Evolutionary conservation across 2,888 invertebrate species (phyloP).

Genomic region (Dugesia japonica): DNA sequence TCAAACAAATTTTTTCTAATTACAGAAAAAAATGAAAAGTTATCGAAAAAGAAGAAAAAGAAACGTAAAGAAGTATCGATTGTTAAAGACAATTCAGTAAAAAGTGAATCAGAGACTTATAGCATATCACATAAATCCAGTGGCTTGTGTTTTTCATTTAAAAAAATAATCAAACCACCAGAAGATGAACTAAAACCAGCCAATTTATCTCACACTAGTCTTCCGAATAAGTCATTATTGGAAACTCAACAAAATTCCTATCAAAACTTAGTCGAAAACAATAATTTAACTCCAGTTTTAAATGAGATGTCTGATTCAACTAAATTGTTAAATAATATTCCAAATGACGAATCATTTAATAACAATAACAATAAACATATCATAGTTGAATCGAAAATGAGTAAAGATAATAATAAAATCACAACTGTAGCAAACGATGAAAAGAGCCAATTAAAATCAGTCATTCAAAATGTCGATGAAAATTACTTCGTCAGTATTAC

Average conservation of each 20-base stretch:
- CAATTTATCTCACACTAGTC: not conserved
- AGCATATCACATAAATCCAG: slow-evolving; percentile 10
- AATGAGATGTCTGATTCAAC: not conserved
- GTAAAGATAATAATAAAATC: not conserved
- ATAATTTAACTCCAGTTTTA: too few species aligned
- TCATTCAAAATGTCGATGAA: not conserved
- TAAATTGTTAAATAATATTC: not conserved
- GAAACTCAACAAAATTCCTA: too few species aligned
- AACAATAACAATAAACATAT: slow-evolving; percentile 12
- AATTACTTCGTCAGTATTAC: slow-evolving; percentile 9
- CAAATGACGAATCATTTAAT: not conserved
- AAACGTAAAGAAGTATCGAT: not conserved
- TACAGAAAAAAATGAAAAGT: slow-evolving; percentile 5
- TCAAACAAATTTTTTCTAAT: not conserved
- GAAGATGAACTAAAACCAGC: not conserved
- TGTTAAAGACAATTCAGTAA: slow-evolving; percentile 1
- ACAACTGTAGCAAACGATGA: not conserved
- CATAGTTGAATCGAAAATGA: not conserved
- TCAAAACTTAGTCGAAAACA: too few species aligned
- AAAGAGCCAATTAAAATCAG: not conserved
- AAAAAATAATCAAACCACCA: not conserved
- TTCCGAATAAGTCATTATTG: not conserved
- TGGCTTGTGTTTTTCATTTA: slow-evolving; percentile 8
- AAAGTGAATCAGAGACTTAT: not conserved
- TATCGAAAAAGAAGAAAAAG: not conserved